Conservation (phyloP, 2,113 vertebrate species). For the Trogon surrucura region DNA sequence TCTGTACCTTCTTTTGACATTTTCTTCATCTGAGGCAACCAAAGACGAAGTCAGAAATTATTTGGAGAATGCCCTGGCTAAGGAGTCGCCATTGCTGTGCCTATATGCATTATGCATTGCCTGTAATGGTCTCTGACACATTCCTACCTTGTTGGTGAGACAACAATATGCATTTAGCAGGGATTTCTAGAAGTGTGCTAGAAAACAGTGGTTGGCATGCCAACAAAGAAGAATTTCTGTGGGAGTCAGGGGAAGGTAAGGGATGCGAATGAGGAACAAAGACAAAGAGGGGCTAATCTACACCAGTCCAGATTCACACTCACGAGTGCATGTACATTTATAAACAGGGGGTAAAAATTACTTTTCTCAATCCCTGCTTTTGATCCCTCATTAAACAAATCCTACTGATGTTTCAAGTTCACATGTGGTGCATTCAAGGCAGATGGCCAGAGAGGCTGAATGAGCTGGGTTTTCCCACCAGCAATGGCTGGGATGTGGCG, state of each 20-base stretch:
- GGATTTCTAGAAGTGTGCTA: background rate
- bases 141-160: background rate
- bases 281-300: background rate
- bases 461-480: background rate
- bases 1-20: background rate
- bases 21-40: background rate
- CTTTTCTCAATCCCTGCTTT: background rate
- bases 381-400: background rate
- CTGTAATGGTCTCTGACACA: fast-evolving
- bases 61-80: background rate
- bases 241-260: background rate
- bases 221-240: background rate
- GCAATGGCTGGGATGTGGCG: background rate
- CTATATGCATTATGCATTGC: fast-evolving
- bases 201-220: background rate
- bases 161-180: background rate
- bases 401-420: background rate
- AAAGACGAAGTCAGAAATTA: background rate
- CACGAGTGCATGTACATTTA: background rate
- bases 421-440: background rate
- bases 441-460: background rate
- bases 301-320: background rate
- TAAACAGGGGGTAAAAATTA: background rate
- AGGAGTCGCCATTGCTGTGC: background rate
- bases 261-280: background rate